phyloP scores from a whole-genome alignment of 2,888 invertebrate genomes.

The Lasioglossum marginatum region DNA sequence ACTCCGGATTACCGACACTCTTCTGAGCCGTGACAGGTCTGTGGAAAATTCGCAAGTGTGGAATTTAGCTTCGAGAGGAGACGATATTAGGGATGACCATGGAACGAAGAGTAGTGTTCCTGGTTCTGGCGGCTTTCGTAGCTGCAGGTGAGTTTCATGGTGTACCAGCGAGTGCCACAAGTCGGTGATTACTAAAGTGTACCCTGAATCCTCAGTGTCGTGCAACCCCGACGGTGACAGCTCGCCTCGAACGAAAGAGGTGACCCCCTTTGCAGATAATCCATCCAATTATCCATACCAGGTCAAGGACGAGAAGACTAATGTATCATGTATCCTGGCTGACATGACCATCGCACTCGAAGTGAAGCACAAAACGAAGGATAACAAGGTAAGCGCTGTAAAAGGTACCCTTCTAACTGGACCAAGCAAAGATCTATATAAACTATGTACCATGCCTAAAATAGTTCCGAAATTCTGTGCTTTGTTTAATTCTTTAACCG shows the following conservation, averaged over 20 bases:
- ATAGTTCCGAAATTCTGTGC: not conserved
- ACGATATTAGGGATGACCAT: not conserved
- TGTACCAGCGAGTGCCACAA: not conserved
- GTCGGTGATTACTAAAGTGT: not conserved
- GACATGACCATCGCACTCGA: accelerated
- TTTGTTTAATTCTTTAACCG: not conserved
- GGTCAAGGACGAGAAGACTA: accelerated
- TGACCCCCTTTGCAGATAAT: accelerated
- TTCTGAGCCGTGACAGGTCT: not conserved
- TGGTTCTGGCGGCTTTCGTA: not conserved
- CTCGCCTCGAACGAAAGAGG: too few relatives aligned
- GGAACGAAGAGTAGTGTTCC: not conserved
- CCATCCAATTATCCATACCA: not conserved
- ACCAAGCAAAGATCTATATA: not conserved
- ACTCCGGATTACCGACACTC: not conserved
- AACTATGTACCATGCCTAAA: not conserved
- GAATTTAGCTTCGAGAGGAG: not conserved
- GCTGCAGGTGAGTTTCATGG: not conserved
- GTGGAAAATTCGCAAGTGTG: not conserved
- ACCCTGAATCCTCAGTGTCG: not conserved
- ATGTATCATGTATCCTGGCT: not conserved
- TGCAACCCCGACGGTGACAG: not conserved
- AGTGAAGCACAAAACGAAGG: not conserved
- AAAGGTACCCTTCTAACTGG: not conserved
- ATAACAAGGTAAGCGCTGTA: not conserved